phyloP scores from a whole-genome alignment of 2,888 invertebrate genomes.

The Dasysyrphus albostriatus region DNA sequence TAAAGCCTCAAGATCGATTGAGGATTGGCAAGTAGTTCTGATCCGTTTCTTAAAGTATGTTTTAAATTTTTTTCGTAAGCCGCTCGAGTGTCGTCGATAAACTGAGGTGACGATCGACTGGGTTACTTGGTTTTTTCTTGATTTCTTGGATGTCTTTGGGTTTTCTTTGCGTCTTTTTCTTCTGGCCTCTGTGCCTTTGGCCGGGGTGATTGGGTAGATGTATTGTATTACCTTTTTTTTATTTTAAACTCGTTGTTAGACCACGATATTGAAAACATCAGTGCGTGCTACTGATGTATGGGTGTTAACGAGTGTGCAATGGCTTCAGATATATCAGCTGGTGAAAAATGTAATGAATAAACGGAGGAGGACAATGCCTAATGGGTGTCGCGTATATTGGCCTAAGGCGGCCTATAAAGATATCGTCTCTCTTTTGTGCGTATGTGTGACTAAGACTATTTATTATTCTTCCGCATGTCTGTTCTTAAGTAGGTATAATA shows the following conservation, averaged over 20 bases:
- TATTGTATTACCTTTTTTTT: constrained; percentile 57
- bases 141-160: constrained; percentile 42
- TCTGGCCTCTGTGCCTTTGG: constrained; percentile 34
- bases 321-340: constrained; percentile 58
- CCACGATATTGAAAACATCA: constrained; percentile 21
- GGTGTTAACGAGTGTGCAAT: constrained; percentile 41
- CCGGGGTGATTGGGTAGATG: constrained; percentile 55
- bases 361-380: constrained; percentile 69
- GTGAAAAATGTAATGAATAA: constrained; percentile 6
- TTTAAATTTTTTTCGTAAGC: constrained; percentile 61
- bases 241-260: constrained; percentile 59
- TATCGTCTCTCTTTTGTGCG: constrained; percentile 21
- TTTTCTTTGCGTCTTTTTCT: constrained; percentile 51
- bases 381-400: constrained; percentile 55
- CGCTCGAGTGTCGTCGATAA: constrained; percentile 72
- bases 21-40: constrained; percentile 48
- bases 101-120: constrained; percentile 71
- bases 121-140: constrained; percentile 74
- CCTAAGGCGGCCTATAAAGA: constrained; percentile 19
- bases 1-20: constrained; percentile 38
- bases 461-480: constrained; percentile 59
- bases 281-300: constrained; percentile 52
- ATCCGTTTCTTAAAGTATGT: constrained; percentile 33
- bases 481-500: constrained; percentile 19
- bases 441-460: neutral